Conservation (phyloP, 2,797 vertebrate genomes). For the Mus minutoides region DNA sequence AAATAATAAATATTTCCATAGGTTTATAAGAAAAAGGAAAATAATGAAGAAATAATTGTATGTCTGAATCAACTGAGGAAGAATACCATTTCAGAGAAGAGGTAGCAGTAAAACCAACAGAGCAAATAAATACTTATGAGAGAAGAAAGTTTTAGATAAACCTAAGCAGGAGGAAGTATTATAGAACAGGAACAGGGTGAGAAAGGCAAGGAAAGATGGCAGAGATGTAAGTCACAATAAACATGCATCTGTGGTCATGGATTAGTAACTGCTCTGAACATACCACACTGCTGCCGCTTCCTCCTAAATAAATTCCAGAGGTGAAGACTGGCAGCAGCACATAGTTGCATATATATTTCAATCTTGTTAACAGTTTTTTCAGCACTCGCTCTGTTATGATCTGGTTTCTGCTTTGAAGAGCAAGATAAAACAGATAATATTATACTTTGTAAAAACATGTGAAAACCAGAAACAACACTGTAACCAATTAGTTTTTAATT, state of each 20-base stretch:
- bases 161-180: neutral
- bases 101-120: neutral
- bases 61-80: neutral
- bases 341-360: conserved; percentile 38
- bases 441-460: conserved; percentile 64
- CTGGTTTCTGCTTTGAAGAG: conserved; percentile 1
- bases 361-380: conserved; percentile 64
- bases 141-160: neutral
- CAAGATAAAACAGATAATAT: conserved; percentile 55
- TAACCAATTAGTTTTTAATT: conserved; percentile 65
- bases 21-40: neutral
- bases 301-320: conserved; percentile 12
- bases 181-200: neutral
- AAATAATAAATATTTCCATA: neutral
- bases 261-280: conserved; percentile 18
- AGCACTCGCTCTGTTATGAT: conserved; percentile 52
- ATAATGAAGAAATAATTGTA: neutral
- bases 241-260: neutral
- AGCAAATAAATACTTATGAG: neutral
- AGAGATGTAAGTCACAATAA: neutral
- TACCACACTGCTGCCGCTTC: neutral
- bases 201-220: neutral
- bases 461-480: conserved; percentile 52
- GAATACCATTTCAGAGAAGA: neutral
- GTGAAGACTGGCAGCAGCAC: conserved; percentile 8